phyloP scores from a whole-genome alignment of 1,140 invertebrate species.

The Venustaconcha ellipsiformis region DNA sequence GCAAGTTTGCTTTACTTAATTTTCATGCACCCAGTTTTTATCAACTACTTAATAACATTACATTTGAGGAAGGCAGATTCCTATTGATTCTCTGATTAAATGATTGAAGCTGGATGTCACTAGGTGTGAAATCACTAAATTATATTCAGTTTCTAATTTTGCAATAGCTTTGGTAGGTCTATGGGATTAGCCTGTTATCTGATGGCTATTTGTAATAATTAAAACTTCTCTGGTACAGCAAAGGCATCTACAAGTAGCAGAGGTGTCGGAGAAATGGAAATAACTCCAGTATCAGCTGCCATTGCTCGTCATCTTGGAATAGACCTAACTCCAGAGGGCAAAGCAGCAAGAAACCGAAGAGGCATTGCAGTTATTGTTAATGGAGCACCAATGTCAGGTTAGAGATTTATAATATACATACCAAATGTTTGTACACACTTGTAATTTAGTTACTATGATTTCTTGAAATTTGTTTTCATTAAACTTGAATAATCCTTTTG shows the following conservation, averaged over 20 bases:
- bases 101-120: too few relatives aligned
- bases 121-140: too few relatives aligned
- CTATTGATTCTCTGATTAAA: too few relatives aligned
- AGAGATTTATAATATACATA: constrained; percentile 3
- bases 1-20: too few relatives aligned
- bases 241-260: constrained; percentile 44
- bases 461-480: background rate
- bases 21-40: too few relatives aligned
- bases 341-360: constrained; percentile 67
- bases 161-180: too few relatives aligned
- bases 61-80: too few relatives aligned
- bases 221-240: constrained; percentile 9
- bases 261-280: constrained; percentile 67
- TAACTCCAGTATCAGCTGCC: constrained; percentile 67
- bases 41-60: too few relatives aligned
- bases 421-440: background rate
- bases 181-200: too few relatives aligned
- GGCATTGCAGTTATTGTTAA: constrained; percentile 68
- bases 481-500: background rate
- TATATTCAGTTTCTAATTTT: too few relatives aligned
- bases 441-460: constrained; percentile 4
- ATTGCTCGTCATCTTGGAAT: constrained; percentile 68
- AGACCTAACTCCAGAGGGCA: constrained; percentile 67
- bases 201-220: too few relatives aligned
- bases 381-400: constrained; percentile 66